Evolutionary conservation across 2,797 vertebrate species (phyloP).

Genomic region (Bovichtus diacanthus): DNA sequence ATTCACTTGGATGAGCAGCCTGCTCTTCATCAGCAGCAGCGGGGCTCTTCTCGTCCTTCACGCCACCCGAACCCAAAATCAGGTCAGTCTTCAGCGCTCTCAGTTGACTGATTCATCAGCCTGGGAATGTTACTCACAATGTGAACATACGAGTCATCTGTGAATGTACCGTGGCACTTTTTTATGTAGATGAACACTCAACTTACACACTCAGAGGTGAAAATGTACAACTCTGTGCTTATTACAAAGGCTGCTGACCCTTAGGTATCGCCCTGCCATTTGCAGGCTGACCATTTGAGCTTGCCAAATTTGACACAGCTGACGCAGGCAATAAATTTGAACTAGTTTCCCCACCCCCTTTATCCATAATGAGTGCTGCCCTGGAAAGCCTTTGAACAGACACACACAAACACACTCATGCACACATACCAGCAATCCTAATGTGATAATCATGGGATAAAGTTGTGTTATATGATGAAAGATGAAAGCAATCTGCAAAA

Average conservation of each 20-base stretch:
- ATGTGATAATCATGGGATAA: conserved; percentile 36
- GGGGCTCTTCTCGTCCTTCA: conserved; percentile 32
- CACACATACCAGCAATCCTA: conserved; percentile 32
- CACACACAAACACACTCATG: conserved; percentile 49
- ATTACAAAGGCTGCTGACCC: conserved; percentile 79
- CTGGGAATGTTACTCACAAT: conserved; percentile 36
- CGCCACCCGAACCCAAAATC: conserved; percentile 11
- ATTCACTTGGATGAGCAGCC: conserved; percentile 45
- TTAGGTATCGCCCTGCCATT: conserved; percentile 84
- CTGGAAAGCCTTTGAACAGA: conserved; percentile 70
- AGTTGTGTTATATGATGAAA: conserved; percentile 8
- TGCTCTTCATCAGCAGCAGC: conserved; percentile 29
- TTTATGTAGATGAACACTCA: conserved; percentile 10
- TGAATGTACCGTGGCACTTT: conserved; percentile 12
- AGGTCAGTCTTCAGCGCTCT: conserved; percentile 34
- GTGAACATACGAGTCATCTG: conserved; percentile 14
- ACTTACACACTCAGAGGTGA: conserved; percentile 12
- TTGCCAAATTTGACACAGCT: conserved; percentile 89
- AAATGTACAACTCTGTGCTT: conserved; percentile 71
- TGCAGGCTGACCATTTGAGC: conserved; percentile 89
- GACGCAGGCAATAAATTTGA: conserved; percentile 88
- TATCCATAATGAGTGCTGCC: conserved; percentile 78
- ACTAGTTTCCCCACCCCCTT: conserved; percentile 84
- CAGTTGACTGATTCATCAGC: conserved; percentile 23
- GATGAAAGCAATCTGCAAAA: conserved; percentile 7